Base-by-base conservation (phyloP, 2,113 vertebrate species). In the Calidris pygmaea region DNA sequence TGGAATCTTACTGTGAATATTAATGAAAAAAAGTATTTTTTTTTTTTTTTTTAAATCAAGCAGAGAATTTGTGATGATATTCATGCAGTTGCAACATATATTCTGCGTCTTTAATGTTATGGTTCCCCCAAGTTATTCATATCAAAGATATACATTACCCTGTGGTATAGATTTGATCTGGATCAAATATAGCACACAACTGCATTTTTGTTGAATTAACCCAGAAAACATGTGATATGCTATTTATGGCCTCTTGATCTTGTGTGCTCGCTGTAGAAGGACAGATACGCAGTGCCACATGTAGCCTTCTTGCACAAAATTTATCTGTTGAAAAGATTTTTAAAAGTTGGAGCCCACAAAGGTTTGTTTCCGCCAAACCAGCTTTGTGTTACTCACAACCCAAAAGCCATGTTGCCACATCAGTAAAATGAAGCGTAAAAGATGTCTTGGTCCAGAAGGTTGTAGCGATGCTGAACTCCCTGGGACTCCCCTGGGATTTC, bases 211-310 rank as follows among this genome's bases (percentile, higher is more conserved):
- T 76, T 80, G 59, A 58, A 45, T 56, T 73, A 37, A 43, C 45
- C 45, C 43, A 35, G 63, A 53, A 30, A 82, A 60, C 32, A 66
- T 22, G 12, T 3, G 2, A 35, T 45, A 56, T 10, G 10, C 19
- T 81, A 5, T 66, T 65, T 52, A 35, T 34, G 58, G 56, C 24
- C 34, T 10, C 75, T 86, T 81, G n/a, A 27, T 53, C 43, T 81
- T 3, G 0, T 47, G 21, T 0, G 0, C 48, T 79, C n/a, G 27
- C 55, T 41, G 41, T 41, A 41, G 41, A 41, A 20, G 45, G 45
- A 47, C 19, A 47, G 45, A 47, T 47, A 18, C 19, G 9, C 19
- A 47, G 45, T 21, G 45, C 45, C 45, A 47, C 20, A 47, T 47
- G 45, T 47, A 47, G 45, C 45, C 45, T 47, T 47, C 45, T 47